Evolutionary conservation across 2,888 invertebrate genomes (phyloP).

Genomic region (Pseudococcus longispinus): DNA sequence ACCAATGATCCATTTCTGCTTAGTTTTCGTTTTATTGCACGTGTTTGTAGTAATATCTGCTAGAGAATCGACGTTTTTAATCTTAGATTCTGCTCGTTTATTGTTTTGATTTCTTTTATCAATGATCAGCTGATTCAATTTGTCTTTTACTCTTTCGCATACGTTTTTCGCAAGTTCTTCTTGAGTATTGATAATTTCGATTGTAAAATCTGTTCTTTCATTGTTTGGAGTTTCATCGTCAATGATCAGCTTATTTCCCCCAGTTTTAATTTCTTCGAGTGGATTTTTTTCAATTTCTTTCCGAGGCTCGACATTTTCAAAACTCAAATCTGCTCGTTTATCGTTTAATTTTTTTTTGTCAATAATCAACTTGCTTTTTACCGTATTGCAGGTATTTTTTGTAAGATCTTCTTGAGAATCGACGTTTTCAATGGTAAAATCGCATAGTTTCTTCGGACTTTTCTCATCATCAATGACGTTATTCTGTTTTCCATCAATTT

Average conservation of each 20-base stretch:
- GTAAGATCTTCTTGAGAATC: not conserved
- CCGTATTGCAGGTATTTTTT: not conserved
- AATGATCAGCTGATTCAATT: too few relatives aligned
- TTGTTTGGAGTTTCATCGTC: not conserved
- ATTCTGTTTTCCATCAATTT: not conserved
- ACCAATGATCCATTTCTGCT: not conserved
- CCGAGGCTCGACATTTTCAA: not conserved
- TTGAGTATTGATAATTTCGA: constrained; percentile 23
- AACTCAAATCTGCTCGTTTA: not conserved
- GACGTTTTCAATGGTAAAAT: not conserved
- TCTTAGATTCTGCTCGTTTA: too few relatives aligned
- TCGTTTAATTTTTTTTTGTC: not conserved
- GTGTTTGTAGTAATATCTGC: too few relatives aligned
- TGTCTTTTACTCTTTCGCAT: too few relatives aligned
- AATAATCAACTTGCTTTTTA: not conserved
- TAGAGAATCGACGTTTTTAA: constrained; percentile 16
- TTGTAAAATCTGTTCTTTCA: not conserved
- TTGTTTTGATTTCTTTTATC: too few relatives aligned
- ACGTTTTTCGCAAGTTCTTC: not conserved
- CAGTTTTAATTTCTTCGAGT: not conserved
- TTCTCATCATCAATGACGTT: not conserved
- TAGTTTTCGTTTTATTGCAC: not conserved
- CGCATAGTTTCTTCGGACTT: not conserved
- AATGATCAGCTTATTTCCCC: not conserved
- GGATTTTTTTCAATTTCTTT: not conserved